Conservation (phyloP, 1,140 invertebrate species). For the Calephelis nemesis region DNA sequence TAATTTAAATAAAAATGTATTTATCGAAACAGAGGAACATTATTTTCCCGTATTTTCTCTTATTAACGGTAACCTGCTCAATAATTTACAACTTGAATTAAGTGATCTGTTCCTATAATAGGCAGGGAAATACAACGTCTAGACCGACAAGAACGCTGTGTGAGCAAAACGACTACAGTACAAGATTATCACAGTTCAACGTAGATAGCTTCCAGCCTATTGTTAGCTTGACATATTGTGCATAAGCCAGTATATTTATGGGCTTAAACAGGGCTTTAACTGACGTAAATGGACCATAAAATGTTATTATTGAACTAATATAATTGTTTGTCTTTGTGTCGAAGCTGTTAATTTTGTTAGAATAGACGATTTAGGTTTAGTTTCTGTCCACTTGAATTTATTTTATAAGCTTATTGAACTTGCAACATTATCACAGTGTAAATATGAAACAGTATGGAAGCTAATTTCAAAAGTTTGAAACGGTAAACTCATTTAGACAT, state of each 20-base stretch:
- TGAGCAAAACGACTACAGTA: constrained; percentile 56
- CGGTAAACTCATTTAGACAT: too few relatives aligned
- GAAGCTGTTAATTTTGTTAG: too few relatives aligned
- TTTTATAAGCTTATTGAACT: too few relatives aligned
- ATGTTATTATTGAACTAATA: not conserved
- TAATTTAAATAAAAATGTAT: too few relatives aligned
- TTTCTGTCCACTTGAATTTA: too few relatives aligned
- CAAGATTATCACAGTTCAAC: constrained; percentile 39
- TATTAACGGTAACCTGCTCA: not conserved
- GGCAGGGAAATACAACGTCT: constrained; percentile 64
- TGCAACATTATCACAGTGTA: too few relatives aligned
- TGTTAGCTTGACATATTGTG: constrained; percentile 48
- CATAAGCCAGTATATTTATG: constrained; percentile 9
- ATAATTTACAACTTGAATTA: not conserved
- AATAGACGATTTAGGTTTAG: too few relatives aligned
- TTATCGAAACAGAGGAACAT: too few relatives aligned
- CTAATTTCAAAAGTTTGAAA: too few relatives aligned
- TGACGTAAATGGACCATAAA: not conserved
- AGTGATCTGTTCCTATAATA: constrained; percentile 41
- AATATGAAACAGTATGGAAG: too few relatives aligned
- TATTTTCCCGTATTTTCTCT: not conserved
- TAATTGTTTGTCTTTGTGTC: not conserved
- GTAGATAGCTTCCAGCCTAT: constrained; percentile 50
- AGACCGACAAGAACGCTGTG: constrained; percentile 64
- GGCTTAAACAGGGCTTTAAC: constrained; percentile 2